phyloP scores from a whole-genome alignment of 2,113 vertebrate species.

The Neotoma lepida region DNA sequence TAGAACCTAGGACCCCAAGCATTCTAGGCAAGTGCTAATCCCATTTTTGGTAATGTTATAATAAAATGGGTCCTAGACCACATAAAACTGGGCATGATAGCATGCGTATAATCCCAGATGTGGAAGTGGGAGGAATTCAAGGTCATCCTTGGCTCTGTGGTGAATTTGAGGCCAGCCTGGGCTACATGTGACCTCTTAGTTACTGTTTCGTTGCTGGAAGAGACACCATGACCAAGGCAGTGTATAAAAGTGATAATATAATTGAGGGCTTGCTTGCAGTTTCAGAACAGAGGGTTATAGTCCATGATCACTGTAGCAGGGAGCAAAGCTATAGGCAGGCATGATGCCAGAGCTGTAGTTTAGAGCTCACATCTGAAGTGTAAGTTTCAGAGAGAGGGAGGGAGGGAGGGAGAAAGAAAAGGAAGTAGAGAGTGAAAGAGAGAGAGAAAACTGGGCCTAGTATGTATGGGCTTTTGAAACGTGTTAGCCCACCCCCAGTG shows the following conservation, averaged over 20 bases:
- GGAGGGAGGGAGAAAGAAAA: no score
- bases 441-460: not conserved
- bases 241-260: not conserved
- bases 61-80: not conserved
- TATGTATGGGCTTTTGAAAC: not conserved
- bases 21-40: not conserved
- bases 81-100: not conserved
- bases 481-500: not conserved
- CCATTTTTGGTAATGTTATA: constrained; percentile 1
- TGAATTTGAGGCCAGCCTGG: not conserved
- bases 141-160: not conserved
- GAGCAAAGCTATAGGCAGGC: not conserved
- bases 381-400: not conserved
- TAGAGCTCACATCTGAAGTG: not conserved
- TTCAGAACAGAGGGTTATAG: not conserved
- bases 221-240: not conserved
- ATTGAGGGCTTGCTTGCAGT: not conserved
- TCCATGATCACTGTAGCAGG: not conserved
- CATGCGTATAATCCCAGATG: not conserved
- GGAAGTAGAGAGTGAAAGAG: no score
- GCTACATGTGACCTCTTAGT: not conserved
- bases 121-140: not conserved
- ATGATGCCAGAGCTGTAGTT: not conserved
- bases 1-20: not conserved
- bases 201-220: not conserved